These are phyloP conservation scores for Clytia hemisphaerica DNA, from an alignment of 30 jellyfish, hydroid and myxozoan species.

Conservation along the genomic window DNA sequence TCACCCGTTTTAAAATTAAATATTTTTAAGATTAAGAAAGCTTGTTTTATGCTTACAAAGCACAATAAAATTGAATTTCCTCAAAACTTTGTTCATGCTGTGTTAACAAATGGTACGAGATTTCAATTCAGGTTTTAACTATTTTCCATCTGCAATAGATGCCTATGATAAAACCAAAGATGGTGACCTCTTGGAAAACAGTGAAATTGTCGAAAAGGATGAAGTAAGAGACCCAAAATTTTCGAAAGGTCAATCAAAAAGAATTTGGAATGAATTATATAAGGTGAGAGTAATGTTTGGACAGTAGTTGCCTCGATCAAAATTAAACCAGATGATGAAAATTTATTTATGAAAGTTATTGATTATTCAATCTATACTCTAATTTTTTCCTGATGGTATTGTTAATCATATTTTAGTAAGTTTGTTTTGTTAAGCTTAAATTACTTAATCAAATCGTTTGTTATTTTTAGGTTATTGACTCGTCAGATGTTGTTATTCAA, in stretches of 20 bases:
- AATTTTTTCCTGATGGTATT: not conserved
- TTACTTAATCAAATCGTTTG: no score
- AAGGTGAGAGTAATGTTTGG: slow-evolving; percentile 41
- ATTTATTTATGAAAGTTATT: not conserved
- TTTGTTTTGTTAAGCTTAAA: not conserved
- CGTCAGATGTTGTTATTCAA: slow-evolving; percentile 98
- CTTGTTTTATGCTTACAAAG: no score
- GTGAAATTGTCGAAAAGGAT: slow-evolving; percentile 45
- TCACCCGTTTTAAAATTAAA: no score
- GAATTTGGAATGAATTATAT: slow-evolving; percentile 95
- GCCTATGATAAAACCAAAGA: slow-evolving; percentile 55
- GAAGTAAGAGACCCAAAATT: slow-evolving; percentile 72
- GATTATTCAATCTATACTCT: not conserved
- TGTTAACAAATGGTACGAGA: no score
- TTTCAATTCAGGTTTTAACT: no score
- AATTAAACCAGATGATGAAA: not conserved
- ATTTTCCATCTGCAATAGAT: no score
- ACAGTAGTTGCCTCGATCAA: not conserved
- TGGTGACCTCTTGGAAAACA: slow-evolving; percentile 39
- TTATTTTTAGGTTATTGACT: slow-evolving; percentile 76
- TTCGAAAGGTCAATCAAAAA: slow-evolving; percentile 94
- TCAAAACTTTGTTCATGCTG: no score
- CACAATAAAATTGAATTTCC: no score
- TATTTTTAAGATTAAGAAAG: no score
- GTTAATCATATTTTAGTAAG: not conserved